A percentile compares a stretch with the other conserved stretches of the same genome.
Evolutionary conservation across 2,888 invertebrate genomes (phyloP).

Genomic region (Lasioglossum malachurum): DNA sequence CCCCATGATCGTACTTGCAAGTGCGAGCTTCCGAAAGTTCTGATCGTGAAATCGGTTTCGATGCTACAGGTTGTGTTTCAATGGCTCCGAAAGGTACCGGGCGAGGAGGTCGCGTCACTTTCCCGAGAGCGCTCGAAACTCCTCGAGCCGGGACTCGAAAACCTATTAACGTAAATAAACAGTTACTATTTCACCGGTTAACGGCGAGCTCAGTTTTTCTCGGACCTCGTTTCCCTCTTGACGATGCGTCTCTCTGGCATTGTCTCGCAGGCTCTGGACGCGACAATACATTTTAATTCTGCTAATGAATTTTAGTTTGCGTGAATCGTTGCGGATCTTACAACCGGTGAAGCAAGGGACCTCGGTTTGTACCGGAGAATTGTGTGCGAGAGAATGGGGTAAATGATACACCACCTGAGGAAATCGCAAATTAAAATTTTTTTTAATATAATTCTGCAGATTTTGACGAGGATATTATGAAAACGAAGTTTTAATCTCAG

Average conservation of each 20-base stretch:
- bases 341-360: neutral
- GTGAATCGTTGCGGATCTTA: neutral
- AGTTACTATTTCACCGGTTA: neutral
- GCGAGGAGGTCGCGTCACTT: constrained; percentile 43
- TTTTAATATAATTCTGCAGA: no score
- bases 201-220: neutral
- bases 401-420: no score
- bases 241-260: neutral
- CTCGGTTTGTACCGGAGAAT: neutral
- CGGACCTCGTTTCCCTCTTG: neutral
- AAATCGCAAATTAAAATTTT: no score
- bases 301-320: neutral
- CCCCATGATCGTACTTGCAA: constrained; percentile 65
- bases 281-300: neutral
- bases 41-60: constrained; percentile 63
- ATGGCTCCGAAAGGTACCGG: constrained; percentile 30
- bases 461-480: no score
- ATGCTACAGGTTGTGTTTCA: constrained; percentile 67
- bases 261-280: neutral
- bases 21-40: constrained; percentile 69
- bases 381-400: no score
- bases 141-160: constrained; percentile 18
- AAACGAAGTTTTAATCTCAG: no score
- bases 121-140: constrained; percentile 27
- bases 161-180: constrained; percentile 21